A percentile compares a stretch with the other conserved stretches of the same genome.
These are phyloP conservation scores for Thymallus thymallus DNA, from an alignment of 2,113 vertebrate genomes.

Conservation along the genomic window DNA sequence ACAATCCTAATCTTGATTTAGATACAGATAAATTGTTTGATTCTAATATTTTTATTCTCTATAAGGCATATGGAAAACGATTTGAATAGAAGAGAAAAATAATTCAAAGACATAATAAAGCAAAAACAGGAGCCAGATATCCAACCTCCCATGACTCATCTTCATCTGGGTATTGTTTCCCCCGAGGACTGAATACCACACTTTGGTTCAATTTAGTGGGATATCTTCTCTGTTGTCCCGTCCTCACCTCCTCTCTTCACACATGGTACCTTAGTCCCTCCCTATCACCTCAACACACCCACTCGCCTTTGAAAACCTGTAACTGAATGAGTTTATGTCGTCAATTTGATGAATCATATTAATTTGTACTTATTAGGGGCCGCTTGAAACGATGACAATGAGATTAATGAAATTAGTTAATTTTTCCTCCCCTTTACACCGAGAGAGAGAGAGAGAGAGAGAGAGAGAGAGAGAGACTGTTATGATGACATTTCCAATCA, in stretches of 20 bases:
- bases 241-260: slow-evolving; percentile 24
- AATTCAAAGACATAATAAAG: too few species aligned
- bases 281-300: slow-evolving; percentile 73
- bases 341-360: slow-evolving; percentile 98
- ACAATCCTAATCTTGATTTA: too few species aligned
- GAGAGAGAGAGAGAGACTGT: slow-evolving; percentile 72
- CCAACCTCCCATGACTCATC: slow-evolving; percentile 22
- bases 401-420: slow-evolving; percentile 92
- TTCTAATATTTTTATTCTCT: too few species aligned
- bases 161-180: slow-evolving; percentile 60
- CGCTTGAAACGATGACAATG: slow-evolving; percentile 86
- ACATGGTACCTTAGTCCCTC: slow-evolving; percentile 32
- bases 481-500: slow-evolving; percentile 78
- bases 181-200: slow-evolving; percentile 66
- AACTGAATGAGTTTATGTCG: slow-evolving; percentile 94
- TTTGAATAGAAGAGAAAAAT: too few species aligned
- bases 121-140: too few species aligned
- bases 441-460: slow-evolving; percentile 60
- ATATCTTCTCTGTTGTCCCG: slow-evolving; percentile 20
- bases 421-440: slow-evolving; percentile 53
- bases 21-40: too few species aligned
- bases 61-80: too few species aligned
- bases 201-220: slow-evolving; percentile 63
- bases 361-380: slow-evolving; percentile 92
- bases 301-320: slow-evolving; percentile 85